phyloP scores from a whole-genome alignment of 2,113 vertebrate species.

The Lagenorhynchus albirostris region DNA sequence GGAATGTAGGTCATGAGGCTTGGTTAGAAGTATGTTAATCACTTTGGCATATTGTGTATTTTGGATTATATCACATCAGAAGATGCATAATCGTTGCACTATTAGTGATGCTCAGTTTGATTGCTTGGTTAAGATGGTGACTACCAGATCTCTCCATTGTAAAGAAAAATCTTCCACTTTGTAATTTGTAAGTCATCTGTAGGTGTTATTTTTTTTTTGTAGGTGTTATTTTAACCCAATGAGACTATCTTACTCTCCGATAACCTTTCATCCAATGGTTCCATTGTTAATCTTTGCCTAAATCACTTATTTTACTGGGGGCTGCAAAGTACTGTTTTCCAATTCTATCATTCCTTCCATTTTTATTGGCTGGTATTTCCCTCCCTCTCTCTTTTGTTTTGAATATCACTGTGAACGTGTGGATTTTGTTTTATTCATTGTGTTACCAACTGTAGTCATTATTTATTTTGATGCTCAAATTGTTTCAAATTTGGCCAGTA shows the following conservation, averaged over 20 bases:
- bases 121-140: background rate
- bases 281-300: background rate
- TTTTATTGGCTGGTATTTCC: background rate
- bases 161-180: background rate
- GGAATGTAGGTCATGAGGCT: background rate
- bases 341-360: background rate
- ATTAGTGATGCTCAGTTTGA: background rate
- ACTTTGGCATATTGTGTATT: background rate
- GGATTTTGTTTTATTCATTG: background rate
- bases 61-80: background rate
- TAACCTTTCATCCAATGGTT: background rate
- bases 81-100: background rate
- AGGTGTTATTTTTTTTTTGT: background rate
- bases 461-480: background rate
- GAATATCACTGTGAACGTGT: background rate
- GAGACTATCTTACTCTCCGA: background rate
- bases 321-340: background rate
- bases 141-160: background rate
- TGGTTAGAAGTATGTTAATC: background rate
- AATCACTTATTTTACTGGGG: background rate
- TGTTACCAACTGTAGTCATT: background rate
- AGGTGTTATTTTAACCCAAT: background rate
- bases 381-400: background rate
- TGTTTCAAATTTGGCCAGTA: background rate
- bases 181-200: background rate